phyloP scores from a whole-genome alignment of 2,888 invertebrate species.

The Ephialtes manifestator region DNA sequence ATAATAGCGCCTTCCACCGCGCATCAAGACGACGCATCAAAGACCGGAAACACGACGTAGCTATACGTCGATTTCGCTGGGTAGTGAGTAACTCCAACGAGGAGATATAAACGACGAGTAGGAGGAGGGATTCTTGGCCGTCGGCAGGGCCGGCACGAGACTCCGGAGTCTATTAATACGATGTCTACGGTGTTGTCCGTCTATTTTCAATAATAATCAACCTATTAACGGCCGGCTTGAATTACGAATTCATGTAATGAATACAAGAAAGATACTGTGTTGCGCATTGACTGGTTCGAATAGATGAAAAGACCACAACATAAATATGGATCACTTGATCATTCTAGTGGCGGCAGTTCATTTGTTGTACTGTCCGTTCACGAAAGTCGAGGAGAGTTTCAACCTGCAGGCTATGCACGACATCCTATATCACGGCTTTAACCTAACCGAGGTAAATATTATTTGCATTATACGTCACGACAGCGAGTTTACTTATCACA shows the following conservation, averaged over 20 bases:
- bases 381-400: slow-evolving; percentile 99
- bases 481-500: background rate
- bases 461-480: background rate
- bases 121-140: slow-evolving; percentile 51
- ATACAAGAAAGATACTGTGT: slow-evolving; percentile 32
- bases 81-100: background rate
- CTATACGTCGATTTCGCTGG: background rate
- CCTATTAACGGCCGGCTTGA: slow-evolving; percentile 21
- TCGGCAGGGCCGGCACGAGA: slow-evolving; percentile 64
- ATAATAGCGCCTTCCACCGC: background rate
- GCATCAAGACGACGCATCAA: background rate
- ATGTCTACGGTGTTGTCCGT: slow-evolving; percentile 61
- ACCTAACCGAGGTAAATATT: slow-evolving; percentile 92
- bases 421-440: slow-evolving; percentile 94
- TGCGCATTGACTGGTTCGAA: slow-evolving; percentile 22
- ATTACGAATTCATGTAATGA: slow-evolving; percentile 32
- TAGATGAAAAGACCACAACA: slow-evolving; percentile 54
- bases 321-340: slow-evolving; percentile 91
- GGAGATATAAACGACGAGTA: slow-evolving; percentile 4
- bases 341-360: slow-evolving; percentile 92
- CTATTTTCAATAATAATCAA: slow-evolving; percentile 48
- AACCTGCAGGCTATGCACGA: slow-evolving; percentile 99
- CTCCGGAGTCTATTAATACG: slow-evolving; percentile 65
- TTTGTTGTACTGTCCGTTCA: slow-evolving; percentile 96
- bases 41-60: slow-evolving; percentile 23